Evolutionary conservation across 2,113 vertebrate species (phyloP).

Genomic region (Phalacrocorax aristotelis): DNA sequence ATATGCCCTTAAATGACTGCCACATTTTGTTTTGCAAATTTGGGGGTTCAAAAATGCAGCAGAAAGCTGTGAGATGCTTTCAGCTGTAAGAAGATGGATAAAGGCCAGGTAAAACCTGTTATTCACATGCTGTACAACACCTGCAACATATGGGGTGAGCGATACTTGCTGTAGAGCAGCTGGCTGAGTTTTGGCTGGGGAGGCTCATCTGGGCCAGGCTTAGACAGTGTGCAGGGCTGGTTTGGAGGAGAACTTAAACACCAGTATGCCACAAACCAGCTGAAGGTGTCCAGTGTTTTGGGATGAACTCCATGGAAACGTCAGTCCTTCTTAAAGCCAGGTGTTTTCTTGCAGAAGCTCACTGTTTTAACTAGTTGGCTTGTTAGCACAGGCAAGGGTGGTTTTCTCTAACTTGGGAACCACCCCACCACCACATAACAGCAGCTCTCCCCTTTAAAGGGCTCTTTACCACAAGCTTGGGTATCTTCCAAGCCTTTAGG

Average conservation of each 20-base stretch:
- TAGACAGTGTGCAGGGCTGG: background rate
- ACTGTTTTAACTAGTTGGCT: background rate
- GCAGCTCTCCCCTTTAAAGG: background rate
- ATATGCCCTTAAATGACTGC: background rate
- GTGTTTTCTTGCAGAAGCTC: background rate
- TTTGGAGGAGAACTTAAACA: background rate
- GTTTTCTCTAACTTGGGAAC: background rate
- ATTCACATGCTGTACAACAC: background rate
- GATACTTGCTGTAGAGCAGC: background rate
- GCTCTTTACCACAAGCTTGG: background rate
- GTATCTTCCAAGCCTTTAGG: background rate
- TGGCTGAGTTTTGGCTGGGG: background rate
- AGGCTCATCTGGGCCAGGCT: background rate
- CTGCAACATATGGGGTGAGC: background rate
- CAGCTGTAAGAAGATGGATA: background rate
- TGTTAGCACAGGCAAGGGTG: background rate
- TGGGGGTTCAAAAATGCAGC: background rate
- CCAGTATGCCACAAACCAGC: background rate
- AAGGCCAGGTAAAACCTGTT: background rate
- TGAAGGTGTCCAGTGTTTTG: background rate
- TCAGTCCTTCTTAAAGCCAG: background rate
- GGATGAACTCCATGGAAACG: fast-evolving
- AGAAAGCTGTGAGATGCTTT: background rate
- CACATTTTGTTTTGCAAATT: background rate
- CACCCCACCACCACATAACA: background rate